Percentiles rank a stretch among this genome's conserved stretches.
Conservation (phyloP, 2,797 vertebrate species). For the Pseudochaenichthys georgianus region DNA sequence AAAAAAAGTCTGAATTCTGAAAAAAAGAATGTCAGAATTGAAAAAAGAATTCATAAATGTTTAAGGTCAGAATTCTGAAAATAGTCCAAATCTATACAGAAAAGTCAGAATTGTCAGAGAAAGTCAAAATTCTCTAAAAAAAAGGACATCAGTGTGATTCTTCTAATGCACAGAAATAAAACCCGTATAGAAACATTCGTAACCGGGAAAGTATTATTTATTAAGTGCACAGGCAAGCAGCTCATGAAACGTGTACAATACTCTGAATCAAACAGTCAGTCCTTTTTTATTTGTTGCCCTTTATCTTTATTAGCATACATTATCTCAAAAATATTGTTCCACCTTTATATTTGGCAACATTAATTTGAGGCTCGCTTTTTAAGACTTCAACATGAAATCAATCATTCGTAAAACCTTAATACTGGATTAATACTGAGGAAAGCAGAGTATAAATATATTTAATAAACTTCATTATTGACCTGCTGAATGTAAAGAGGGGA, state of each 20-base stretch:
- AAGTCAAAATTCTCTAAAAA: no score
- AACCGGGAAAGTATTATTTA: constrained; percentile 42
- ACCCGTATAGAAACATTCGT: neutral
- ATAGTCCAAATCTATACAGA: no score
- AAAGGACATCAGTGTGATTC: neutral
- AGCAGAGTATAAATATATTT: constrained; percentile 48
- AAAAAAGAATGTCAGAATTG: no score
- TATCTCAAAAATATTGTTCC: constrained; percentile 58
- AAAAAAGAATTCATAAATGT: no score
- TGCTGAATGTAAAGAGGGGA: neutral
- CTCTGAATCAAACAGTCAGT: constrained; percentile 42
- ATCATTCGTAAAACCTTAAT: constrained; percentile 10
- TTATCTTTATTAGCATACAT: constrained; percentile 54
- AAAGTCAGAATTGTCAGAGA: no score
- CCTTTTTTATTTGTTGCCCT: constrained; percentile 50
- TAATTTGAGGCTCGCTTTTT: constrained; percentile 16
- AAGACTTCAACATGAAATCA: constrained; percentile 72
- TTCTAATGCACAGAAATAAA: neutral
- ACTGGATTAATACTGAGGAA: constrained; percentile 48
- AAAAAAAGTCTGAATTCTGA: no score
- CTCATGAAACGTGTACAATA: constrained; percentile 24
- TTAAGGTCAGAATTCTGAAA: no score
- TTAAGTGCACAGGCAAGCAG: constrained; percentile 28
- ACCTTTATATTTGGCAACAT: constrained; percentile 69
- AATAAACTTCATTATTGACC: constrained; percentile 35